These are phyloP conservation scores for Cydia strobilella DNA, from an alignment of 1,140 invertebrate genomes.

Conservation along the genomic window DNA sequence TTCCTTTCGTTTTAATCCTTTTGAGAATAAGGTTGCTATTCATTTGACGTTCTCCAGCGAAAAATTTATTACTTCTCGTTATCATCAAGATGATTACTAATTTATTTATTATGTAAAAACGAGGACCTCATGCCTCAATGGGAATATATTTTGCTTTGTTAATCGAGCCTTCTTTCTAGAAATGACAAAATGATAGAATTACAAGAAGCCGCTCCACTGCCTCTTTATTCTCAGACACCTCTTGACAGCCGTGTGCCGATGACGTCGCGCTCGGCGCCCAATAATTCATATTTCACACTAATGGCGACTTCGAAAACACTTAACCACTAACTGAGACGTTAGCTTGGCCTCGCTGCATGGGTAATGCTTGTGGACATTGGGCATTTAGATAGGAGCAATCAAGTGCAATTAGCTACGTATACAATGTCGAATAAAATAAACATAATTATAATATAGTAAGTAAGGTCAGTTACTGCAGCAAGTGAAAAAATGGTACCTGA, in stretches of 20 bases:
- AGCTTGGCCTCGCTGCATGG: conserved; percentile 39
- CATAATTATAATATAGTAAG: too few species aligned
- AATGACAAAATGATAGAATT: neutral
- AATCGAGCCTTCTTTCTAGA: too few species aligned
- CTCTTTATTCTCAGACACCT: conserved; percentile 42
- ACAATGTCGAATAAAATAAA: neutral
- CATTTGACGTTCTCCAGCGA: too few species aligned
- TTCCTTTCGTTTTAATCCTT: too few species aligned
- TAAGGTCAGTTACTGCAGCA: too few species aligned
- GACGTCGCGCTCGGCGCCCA: conserved; percentile 61
- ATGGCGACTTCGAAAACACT: conserved; percentile 73
- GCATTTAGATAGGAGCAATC: neutral
- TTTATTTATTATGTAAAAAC: too few species aligned
- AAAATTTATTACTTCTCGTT: too few species aligned
- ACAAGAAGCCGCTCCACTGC: conserved; percentile 34
- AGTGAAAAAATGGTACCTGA: too few species aligned
- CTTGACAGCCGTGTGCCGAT: conserved; percentile 50
- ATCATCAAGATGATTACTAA: too few species aligned
- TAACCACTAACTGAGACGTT: conserved; percentile 69
- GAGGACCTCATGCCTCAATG: too few species aligned
- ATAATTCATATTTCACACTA: conserved; percentile 78
- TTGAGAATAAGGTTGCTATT: too few species aligned
- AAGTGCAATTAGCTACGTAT: neutral
- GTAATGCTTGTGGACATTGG: neutral
- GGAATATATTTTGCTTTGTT: too few species aligned